These are phyloP conservation scores for Heliconius eleuchia DNA, from an alignment of 1,140 invertebrate genomes.

Conservation along the genomic window DNA sequence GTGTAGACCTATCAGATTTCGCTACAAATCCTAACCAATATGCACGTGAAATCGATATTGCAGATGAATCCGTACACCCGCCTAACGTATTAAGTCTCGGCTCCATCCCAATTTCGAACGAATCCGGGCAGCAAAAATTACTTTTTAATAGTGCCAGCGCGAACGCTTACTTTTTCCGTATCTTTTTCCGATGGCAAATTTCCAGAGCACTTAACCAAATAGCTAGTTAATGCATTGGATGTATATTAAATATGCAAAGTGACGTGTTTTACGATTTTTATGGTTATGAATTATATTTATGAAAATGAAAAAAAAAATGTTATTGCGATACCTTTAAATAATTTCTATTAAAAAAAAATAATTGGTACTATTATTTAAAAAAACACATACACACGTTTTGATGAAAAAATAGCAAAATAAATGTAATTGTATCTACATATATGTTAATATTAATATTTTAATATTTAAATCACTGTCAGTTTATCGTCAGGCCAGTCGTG, in stretches of 20 bases:
- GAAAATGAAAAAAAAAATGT: too few species aligned
- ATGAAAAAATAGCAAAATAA: too few species aligned
- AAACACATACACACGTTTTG: too few species aligned
- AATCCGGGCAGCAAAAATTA: conserved; percentile 24
- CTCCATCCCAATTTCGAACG: conserved; percentile 13
- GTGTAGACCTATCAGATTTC: neutral
- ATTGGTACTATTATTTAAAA: too few species aligned
- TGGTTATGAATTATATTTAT: too few species aligned
- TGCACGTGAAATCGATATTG: conserved; percentile 6
- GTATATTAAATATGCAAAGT: neutral
- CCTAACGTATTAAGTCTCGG: conserved; percentile 16
- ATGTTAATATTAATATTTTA: too few species aligned
- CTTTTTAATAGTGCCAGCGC: conserved; percentile 29
- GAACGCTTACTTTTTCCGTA: conserved; percentile 22
- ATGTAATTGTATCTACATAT: too few species aligned
- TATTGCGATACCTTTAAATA: too few species aligned
- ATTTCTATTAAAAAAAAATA: too few species aligned
- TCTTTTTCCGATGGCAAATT: conserved; percentile 28
- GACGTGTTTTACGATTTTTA: neutral
- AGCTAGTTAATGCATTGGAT: conserved; percentile 13
- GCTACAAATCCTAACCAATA: neutral
- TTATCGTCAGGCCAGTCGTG: too few species aligned
- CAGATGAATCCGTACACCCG: neutral
- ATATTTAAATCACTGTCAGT: too few species aligned
- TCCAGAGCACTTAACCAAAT: conserved; percentile 26